Base-by-base conservation (phyloP, 2,113 vertebrate species). In the Glareola pratincola region DNA sequence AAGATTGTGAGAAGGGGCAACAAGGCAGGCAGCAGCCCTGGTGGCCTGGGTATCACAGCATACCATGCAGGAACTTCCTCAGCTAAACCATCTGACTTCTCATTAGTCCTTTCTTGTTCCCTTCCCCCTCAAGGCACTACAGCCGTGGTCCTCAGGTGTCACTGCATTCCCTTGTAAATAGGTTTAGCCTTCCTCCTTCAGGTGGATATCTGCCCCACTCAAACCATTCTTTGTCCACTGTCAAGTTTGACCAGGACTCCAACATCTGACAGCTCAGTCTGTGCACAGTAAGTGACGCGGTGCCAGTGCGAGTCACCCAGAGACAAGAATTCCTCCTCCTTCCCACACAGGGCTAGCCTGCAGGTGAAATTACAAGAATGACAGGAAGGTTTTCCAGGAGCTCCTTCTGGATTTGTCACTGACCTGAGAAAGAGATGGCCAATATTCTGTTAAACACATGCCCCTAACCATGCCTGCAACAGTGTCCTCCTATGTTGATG, bases 281-380 rank as follows among this genome's bases (percentile, higher is more conserved):
- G 18, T 1, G 47, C 24, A 16, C 39, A 9, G 18, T 47, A 41
- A 85, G 30, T 29, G 57, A 73, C 48, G 24, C 0, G 0, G 17
- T 59, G 37, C n/a, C 16, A 56, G 20, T 54, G 39, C 29, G 14
- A 56, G 89, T 69, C 50, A 83, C 30, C 13, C 23, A 59, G 50
- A 53, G 24, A 7, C 22, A 9, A 9, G 11, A 74, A 62, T 83
- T 72, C 13, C 29, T 85, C 39, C 34, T 72, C 10, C 29, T 64
- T 82, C 34, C 39, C 26, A n/a, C 3, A 7, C 4, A 47, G n/a
- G 48, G n/a, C 37, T 48, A 83, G 36, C 11, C 37, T 54, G 50
- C 7, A 91, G 48, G 37, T 53, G 54, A 86, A 41, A 32, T 60
- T n/a, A 50, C 50, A 85, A n/a, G 6, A 74, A 64, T 3, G 6